Conservation (phyloP, 64 coral and sea anemone genomes). For the Montipora sp. region DNA sequence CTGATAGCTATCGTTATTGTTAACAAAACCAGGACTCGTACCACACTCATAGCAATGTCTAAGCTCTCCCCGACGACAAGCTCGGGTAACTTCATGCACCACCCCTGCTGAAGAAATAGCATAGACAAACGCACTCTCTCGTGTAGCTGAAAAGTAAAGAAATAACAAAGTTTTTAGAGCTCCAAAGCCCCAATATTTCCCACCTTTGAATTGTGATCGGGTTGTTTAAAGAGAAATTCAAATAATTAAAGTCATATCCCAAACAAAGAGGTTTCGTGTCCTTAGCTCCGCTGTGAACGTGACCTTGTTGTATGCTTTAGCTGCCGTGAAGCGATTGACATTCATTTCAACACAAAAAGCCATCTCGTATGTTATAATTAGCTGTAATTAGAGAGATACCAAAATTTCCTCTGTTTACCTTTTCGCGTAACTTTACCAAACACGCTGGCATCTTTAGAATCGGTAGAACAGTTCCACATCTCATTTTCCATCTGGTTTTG, state of each 20-base stretch:
- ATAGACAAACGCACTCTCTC: constrained; percentile 91
- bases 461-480: constrained; percentile 94
- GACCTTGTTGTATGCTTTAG: background rate
- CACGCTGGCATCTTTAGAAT: constrained; percentile 69
- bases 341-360: background rate
- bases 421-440: constrained; percentile 92
- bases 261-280: background rate
- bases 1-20: constrained; percentile 58
- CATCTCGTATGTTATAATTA: background rate
- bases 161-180: background rate
- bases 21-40: background rate
- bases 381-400: background rate
- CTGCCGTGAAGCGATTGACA: background rate
- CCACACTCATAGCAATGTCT: constrained; percentile 70
- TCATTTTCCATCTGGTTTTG: constrained; percentile 84
- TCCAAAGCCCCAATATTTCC: background rate
- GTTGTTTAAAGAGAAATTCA: background rate
- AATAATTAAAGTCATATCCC: background rate
- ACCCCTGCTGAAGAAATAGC: constrained; percentile 87
- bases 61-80: constrained; percentile 79
- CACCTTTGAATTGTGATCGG: background rate
- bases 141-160: constrained; percentile 59
- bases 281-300: background rate
- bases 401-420: constrained; percentile 56
- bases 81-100: constrained; percentile 87